Conservation (phyloP, 2,888 invertebrate genomes). For the Lasioglossum malachurum region DNA sequence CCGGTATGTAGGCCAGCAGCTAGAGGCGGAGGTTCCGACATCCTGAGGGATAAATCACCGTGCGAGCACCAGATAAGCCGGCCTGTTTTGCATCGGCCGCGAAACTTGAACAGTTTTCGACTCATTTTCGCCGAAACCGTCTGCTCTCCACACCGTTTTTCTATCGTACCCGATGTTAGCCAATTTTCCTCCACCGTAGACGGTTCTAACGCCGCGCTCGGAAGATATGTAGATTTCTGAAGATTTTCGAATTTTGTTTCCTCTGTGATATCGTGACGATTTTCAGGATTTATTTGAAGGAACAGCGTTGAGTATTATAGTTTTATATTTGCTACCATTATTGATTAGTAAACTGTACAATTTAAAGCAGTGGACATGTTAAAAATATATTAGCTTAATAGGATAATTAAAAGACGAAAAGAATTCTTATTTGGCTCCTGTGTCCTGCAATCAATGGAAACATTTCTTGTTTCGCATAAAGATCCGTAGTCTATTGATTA, state of each 20-base stretch:
- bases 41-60: constrained; percentile 80
- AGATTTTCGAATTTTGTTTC: not conserved
- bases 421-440: no score
- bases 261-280: no score
- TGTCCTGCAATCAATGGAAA: no score
- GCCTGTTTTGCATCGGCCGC: constrained; percentile 72
- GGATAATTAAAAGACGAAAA: no score
- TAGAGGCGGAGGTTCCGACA: constrained; percentile 73
- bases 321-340: not conserved
- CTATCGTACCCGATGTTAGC: not conserved
- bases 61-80: constrained; percentile 79
- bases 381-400: no score
- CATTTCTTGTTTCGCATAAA: no score
- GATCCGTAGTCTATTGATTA: not conserved
- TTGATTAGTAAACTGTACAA: not conserved
- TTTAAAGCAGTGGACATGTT: no score
- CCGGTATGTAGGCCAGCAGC: constrained; percentile 75
- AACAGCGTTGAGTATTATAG: not conserved
- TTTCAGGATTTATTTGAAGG: no score
- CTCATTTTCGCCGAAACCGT: constrained; percentile 57
- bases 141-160: not conserved
- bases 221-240: not conserved
- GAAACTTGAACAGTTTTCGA: constrained; percentile 75
- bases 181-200: not conserved
- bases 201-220: not conserved